These are phyloP conservation scores for Toxotes lorentzi DNA, from an alignment of 2,797 vertebrate genomes.

Conservation along the genomic window DNA sequence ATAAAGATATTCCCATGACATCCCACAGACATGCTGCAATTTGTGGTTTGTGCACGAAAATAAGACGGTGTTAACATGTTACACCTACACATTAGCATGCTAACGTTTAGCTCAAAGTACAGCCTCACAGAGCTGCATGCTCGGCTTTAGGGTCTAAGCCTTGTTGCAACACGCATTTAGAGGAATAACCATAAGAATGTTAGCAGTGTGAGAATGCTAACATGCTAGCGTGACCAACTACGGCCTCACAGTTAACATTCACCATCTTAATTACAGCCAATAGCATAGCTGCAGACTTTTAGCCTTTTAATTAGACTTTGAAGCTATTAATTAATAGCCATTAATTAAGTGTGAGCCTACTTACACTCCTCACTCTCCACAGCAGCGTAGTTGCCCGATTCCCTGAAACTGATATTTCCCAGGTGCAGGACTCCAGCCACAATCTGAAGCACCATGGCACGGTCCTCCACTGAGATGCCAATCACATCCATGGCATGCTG, in stretches of 20 bases:
- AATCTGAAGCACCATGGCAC: slow-evolving; percentile 94
- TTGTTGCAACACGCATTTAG: background rate
- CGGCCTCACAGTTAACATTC: background rate
- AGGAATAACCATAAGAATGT: background rate
- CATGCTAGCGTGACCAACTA: background rate
- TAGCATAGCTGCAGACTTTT: background rate
- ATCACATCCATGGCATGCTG: slow-evolving; percentile 98
- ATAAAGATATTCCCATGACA: background rate
- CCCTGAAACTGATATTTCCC: slow-evolving; percentile 97
- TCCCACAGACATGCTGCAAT: background rate
- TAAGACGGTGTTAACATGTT: background rate
- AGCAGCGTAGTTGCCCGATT: slow-evolving; percentile 96
- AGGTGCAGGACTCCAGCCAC: slow-evolving; percentile 96
- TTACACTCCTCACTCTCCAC: slow-evolving; percentile 98
- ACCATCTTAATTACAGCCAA: background rate
- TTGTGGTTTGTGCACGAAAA: background rate
- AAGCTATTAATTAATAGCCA: background rate
- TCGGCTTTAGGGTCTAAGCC: background rate
- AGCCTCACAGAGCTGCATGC: background rate
- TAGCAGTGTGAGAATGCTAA: background rate
- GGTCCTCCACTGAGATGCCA: slow-evolving; percentile 91
- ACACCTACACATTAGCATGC: background rate
- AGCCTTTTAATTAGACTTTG: no score
- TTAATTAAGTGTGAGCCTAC: slow-evolving; percentile 67
- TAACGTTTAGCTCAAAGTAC: background rate